Conservation (phyloP, 2,888 invertebrate genomes). For the Steromphala cineraria region DNA sequence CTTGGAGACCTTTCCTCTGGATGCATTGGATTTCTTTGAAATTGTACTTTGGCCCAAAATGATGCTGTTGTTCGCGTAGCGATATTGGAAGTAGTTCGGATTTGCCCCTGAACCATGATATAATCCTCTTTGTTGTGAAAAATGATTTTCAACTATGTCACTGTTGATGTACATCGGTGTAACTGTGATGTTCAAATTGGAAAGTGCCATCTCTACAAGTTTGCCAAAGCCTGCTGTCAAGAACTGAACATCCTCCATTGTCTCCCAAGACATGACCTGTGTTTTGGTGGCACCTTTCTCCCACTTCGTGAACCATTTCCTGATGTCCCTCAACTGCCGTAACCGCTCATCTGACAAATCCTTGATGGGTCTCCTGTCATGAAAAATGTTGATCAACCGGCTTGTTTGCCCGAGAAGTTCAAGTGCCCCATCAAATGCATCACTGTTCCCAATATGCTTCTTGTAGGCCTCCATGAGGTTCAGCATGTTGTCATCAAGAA, state of each 20-base stretch:
- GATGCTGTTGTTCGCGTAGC: conserved; percentile 5
- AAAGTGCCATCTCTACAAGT: not conserved
- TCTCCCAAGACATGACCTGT: conserved; percentile 33
- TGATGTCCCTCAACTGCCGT: not conserved
- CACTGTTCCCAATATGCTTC: conserved; percentile 21
- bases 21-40: conserved; percentile 22
- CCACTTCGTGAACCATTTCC: not conserved
- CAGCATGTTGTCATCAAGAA: conserved; percentile 36
- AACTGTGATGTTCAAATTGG: not conserved
- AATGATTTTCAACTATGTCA: conserved; percentile 23
- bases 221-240: not conserved
- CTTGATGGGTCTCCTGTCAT: conserved; percentile 27
- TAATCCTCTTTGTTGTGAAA: conserved; percentile 20
- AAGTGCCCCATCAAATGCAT: conserved; percentile 28
- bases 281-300: conserved; percentile 24
- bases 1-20: not conserved
- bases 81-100: conserved; percentile 7
- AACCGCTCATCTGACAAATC: not conserved
- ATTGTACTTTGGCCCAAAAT: conserved; percentile 8
- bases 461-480: conserved; percentile 37
- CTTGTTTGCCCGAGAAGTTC: conserved; percentile 31
- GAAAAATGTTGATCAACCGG: conserved; percentile 23
- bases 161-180: conserved; percentile 20
- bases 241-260: conserved; percentile 27
- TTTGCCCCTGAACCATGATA: conserved; percentile 18